Conservation (phyloP, 2,113 vertebrate genomes). For the Gnathonemus longibarbis region DNA sequence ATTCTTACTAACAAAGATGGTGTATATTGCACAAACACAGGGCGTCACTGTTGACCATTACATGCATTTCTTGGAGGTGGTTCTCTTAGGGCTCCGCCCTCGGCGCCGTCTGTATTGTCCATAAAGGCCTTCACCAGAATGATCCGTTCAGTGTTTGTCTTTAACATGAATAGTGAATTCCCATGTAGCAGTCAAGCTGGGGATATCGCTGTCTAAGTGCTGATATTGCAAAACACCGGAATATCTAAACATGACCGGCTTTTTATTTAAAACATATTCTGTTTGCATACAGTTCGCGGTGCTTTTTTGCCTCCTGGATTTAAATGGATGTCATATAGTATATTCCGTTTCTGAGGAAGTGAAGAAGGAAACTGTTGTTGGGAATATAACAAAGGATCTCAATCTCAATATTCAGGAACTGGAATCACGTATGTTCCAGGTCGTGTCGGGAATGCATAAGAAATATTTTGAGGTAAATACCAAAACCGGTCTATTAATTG, state of each 20-base stretch:
- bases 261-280: background rate
- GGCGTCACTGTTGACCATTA: conserved; percentile 56
- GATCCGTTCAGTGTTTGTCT: background rate
- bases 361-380: conserved; percentile 54
- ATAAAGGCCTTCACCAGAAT: background rate
- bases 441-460: conserved; percentile 42
- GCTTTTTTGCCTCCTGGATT: conserved; percentile 38
- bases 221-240: background rate
- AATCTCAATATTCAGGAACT: conserved; percentile 50
- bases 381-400: conserved; percentile 61
- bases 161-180: background rate
- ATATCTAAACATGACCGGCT: background rate
- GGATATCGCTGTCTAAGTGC: background rate
- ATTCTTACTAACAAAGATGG: background rate
- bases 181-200: background rate
- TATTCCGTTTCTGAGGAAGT: conserved; percentile 60
- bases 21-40: conserved; percentile 25
- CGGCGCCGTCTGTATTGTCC: background rate
- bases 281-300: conserved; percentile 10
- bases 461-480: conserved; percentile 52
- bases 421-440: conserved; percentile 41
- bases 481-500: conserved; percentile 50
- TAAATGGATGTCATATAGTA: conserved; percentile 48
- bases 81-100: conserved; percentile 25
- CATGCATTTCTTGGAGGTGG: background rate